Conservation (phyloP, 30 jellyfish, hydroid and myxozoan genomes). For the Aurelia sp. region DNA sequence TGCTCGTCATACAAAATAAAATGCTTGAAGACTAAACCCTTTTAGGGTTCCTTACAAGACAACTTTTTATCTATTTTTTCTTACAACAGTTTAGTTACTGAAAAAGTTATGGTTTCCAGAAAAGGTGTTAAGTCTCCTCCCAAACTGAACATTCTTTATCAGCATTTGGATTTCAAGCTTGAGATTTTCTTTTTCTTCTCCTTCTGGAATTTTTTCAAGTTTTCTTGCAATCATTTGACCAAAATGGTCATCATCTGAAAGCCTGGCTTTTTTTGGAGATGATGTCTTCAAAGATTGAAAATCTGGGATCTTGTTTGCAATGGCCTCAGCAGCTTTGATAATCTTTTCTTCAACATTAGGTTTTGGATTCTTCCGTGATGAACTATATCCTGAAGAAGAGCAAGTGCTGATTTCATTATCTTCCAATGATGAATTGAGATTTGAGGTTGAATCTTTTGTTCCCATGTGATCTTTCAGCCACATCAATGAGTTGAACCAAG, state of each 20-base stretch:
- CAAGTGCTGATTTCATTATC: too few species aligned
- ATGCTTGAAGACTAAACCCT: too few species aligned
- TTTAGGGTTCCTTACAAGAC: too few species aligned
- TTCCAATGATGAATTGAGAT: too few species aligned
- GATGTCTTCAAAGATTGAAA: not conserved
- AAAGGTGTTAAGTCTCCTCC: not conserved
- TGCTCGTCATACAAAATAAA: too few species aligned
- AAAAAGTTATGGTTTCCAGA: too few species aligned
- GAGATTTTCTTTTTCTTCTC: constrained; percentile 61
- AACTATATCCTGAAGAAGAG: too few species aligned
- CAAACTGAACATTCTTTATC: constrained; percentile 46
- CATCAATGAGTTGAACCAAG: too few species aligned
- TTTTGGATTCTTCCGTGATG: not conserved
- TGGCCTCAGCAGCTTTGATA: constrained; percentile 13
- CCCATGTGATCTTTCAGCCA: too few species aligned
- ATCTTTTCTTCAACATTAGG: constrained; percentile 17
- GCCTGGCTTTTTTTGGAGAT: constrained; percentile 10
- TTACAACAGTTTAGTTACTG: too few species aligned
- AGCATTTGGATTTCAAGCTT: constrained; percentile 67
- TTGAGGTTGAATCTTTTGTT: too few species aligned
- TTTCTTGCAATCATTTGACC: constrained; percentile 64
- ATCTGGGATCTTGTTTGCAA: constrained; percentile 24
- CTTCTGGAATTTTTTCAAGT: constrained; percentile 42
- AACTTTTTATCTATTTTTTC: too few species aligned
- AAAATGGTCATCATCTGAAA: constrained; percentile 49